These are phyloP conservation scores for pig (Sus scrofa) DNA, from an alignment of 2,113 vertebrate species.

Conservation along the genomic window T2T-Sscrofa CM000817.6:114604001-114604500, in stretches of 20 bases:
- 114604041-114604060: background rate
- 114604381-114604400: background rate
- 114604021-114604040: background rate
- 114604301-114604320: background rate
- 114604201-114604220: background rate
- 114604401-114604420: background rate
- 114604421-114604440: background rate
- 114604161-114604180: background rate
- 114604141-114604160: background rate
- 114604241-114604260: background rate
- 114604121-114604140: background rate
- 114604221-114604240: background rate
- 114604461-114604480: background rate
- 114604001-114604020: background rate
- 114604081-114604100: background rate
- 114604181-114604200: background rate
- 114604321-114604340: background rate
- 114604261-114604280: background rate
- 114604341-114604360: background rate
- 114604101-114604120: background rate
- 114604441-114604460: background rate
- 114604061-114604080: background rate
- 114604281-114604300: too few relatives aligned
- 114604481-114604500: background rate
- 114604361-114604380: background rate